Evolutionary conservation across 1,140 invertebrate species (phyloP).

Genomic region (Drosophila burlai): DNA sequence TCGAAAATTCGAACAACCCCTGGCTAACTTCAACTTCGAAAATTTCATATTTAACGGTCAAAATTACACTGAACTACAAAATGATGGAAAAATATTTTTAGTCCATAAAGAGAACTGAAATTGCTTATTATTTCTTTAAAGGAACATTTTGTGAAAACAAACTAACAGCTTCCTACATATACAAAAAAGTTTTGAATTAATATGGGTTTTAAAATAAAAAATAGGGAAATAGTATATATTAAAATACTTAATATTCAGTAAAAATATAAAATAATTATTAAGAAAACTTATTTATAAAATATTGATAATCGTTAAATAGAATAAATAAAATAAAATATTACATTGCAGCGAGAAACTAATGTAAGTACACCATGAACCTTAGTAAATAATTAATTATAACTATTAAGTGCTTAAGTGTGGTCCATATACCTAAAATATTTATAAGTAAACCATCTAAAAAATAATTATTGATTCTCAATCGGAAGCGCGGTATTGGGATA

Average conservation of each 20-base stretch:
- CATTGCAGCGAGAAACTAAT: not conserved
- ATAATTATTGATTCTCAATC: not conserved
- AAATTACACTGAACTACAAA: slow-evolving; percentile 7
- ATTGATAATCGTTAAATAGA: no score
- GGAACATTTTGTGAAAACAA: not conserved
- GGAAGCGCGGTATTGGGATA: not conserved
- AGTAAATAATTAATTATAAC: no score
- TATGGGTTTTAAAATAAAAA: not conserved
- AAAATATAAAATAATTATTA: not conserved
- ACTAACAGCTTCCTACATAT: no score
- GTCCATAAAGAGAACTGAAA: not conserved
- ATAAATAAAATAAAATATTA: not conserved
- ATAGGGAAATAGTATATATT: not conserved
- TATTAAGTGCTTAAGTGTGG: no score
- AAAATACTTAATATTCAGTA: no score
- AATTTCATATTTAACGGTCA: slow-evolving; percentile 24
- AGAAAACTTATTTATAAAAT: no score
- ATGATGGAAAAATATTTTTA: not conserved
- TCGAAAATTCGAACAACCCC: slow-evolving; percentile 21
- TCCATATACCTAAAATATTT: no score
- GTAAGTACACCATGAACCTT: not conserved
- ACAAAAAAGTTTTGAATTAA: not conserved
- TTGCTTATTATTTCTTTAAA: not conserved
- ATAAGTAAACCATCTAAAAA: not conserved
- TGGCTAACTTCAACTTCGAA: slow-evolving; percentile 9